These are phyloP conservation scores for Diaphora mendica DNA, from an alignment of 2,888 invertebrate genomes.

Conservation along the genomic window DNA sequence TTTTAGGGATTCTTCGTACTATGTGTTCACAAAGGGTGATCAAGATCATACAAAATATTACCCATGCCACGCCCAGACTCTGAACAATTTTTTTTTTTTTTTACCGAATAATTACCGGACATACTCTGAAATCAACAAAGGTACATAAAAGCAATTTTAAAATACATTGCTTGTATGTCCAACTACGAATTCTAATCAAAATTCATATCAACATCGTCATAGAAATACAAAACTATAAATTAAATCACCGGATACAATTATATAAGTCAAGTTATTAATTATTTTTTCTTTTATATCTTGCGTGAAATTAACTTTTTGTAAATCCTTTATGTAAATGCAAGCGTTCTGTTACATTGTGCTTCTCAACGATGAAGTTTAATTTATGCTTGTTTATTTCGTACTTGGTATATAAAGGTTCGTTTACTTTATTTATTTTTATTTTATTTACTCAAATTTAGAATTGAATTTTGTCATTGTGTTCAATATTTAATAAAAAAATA, in stretches of 20 bases:
- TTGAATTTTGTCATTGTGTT: neutral
- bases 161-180: too few species aligned
- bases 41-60: too few species aligned
- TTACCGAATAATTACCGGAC: too few species aligned
- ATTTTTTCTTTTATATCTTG: constrained; percentile 25
- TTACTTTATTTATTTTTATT: neutral
- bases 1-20: too few species aligned
- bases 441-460: neutral
- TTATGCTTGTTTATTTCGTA: constrained; percentile 51
- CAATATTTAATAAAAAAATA: neutral
- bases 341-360: constrained; percentile 34
- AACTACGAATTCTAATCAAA: constrained; percentile 2
- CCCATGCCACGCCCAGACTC: too few species aligned
- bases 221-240: constrained; percentile 3
- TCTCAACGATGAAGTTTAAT: constrained; percentile 59
- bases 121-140: too few species aligned
- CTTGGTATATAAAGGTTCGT: constrained; percentile 59
- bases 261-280: constrained; percentile 29
- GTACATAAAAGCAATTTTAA: too few species aligned
- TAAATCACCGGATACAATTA: constrained; percentile 18
- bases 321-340: constrained; percentile 26
- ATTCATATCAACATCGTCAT: neutral
- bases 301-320: constrained; percentile 51
- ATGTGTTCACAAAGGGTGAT: too few species aligned
- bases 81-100: too few species aligned